Conservation (phyloP, 2,888 invertebrate genomes). For the Bedellia somnulentella region DNA sequence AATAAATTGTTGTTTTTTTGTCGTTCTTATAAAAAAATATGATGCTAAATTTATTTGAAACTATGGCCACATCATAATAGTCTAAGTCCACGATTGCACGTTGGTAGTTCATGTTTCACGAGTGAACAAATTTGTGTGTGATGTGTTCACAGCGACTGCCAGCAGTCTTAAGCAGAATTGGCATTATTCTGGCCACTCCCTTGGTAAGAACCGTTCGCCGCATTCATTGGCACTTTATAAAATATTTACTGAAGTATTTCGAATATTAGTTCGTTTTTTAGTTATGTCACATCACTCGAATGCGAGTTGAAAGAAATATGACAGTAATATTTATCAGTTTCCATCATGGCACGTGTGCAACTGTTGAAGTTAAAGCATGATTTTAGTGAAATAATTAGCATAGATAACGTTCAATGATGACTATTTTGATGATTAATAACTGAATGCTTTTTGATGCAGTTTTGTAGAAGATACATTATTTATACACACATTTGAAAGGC, state of each 20-base stretch:
- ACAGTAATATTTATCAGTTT: slow-evolving; percentile 13
- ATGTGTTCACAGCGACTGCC: slow-evolving; percentile 89
- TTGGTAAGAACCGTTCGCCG: slow-evolving; percentile 76
- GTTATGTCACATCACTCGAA: too few species aligned
- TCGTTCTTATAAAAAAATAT: too few species aligned
- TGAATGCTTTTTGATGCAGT: too few species aligned
- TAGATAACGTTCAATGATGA: too few species aligned
- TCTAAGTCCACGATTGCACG: slow-evolving; percentile 49
- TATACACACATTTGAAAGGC: too few species aligned
- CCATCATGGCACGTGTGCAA: slow-evolving; percentile 18
- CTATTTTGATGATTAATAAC: too few species aligned
- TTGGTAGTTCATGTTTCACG: slow-evolving; percentile 48
- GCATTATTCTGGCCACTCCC: slow-evolving; percentile 94
- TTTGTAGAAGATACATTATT: too few species aligned
- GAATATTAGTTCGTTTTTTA: too few species aligned
- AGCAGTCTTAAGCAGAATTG: slow-evolving; percentile 94
- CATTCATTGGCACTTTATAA: slow-evolving; percentile 50
- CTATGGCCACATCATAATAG: slow-evolving; percentile 49
- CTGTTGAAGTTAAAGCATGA: too few species aligned
- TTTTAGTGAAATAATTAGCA: too few species aligned
- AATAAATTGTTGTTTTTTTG: slow-evolving; percentile 1
- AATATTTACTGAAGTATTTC: slow-evolving; percentile 39
- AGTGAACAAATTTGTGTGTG: slow-evolving; percentile 64
- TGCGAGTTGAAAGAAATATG: slow-evolving; percentile 8
- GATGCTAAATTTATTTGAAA: too few species aligned